phyloP scores from a whole-genome alignment of 2,797 vertebrate species.

The Cheirogaleus major region DNA sequence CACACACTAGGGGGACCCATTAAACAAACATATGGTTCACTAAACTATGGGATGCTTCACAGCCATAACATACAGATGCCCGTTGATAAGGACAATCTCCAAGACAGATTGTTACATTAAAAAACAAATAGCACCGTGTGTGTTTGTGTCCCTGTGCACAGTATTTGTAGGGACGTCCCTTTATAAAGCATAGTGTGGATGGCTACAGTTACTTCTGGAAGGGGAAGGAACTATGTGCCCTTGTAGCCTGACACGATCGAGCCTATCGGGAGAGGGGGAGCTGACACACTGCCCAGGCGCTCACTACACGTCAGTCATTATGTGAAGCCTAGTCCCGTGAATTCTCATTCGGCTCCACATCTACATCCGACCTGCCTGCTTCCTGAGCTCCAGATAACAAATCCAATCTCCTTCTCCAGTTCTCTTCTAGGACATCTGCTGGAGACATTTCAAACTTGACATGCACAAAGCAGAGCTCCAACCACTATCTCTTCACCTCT shows the following conservation, averaged over 20 bases:
- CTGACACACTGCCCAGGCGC: fast-evolving
- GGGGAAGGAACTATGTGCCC: background rate
- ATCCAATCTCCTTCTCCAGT: fast-evolving
- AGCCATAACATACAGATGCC: background rate
- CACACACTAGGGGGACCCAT: background rate
- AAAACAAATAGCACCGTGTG: background rate
- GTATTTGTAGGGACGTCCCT: background rate
- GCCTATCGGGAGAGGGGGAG: background rate
- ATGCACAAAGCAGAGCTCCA: background rate
- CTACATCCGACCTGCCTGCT: background rate
- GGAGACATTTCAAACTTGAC: background rate
- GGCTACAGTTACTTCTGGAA: background rate
- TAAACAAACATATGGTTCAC: background rate
- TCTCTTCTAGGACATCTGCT: background rate
- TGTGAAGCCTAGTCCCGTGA: fast-evolving
- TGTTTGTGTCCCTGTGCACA: background rate
- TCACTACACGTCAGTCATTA: fast-evolving
- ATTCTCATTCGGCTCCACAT: background rate
- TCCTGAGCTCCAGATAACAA: background rate
- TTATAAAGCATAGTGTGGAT: background rate
- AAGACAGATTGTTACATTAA: background rate
- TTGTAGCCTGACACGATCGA: background rate
- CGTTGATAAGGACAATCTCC: background rate
- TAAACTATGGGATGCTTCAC: background rate
- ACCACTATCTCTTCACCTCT: background rate